Conservation (phyloP, 2,113 vertebrate genomes). For the Coregonus clupeaformis region DNA sequence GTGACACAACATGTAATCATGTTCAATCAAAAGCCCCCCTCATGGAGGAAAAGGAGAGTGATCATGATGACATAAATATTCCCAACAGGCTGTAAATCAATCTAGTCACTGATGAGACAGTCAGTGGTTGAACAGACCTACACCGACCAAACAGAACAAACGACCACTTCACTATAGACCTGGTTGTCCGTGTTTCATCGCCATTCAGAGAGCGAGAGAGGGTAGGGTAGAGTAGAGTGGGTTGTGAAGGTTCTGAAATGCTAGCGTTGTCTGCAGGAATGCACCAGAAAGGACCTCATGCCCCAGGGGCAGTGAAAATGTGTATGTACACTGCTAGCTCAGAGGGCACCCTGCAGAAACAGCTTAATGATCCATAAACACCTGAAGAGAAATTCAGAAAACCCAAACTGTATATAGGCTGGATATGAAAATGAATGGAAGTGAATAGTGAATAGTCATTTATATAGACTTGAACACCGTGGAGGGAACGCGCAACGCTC, state of each 20-base stretch:
- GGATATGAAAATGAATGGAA: constrained; percentile 6
- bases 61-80: background rate
- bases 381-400: constrained; percentile 30
- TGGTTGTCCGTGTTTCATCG: background rate
- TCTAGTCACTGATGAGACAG: constrained; percentile 12
- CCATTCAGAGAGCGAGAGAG: background rate
- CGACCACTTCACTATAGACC: constrained; percentile 8
- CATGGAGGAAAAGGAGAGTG: background rate
- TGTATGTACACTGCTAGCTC: constrained; percentile 75
- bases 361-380: constrained; percentile 48
- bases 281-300: constrained; percentile 67
- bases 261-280: constrained; percentile 73
- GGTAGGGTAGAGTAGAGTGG: background rate
- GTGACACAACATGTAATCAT: no score
- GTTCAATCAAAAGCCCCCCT: background rate
- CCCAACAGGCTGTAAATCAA: background rate
- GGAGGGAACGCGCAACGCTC: background rate
- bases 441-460: no score
- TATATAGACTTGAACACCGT: background rate
- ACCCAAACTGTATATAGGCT: background rate
- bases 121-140: background rate
- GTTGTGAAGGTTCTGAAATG: constrained; percentile 35
- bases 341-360: constrained; percentile 68
- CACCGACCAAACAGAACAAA: constrained; percentile 15
- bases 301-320: constrained; percentile 73